These are phyloP conservation scores for Heliconius cydno DNA, from an alignment of 2,888 invertebrate species.

Conservation along the genomic window DNA sequence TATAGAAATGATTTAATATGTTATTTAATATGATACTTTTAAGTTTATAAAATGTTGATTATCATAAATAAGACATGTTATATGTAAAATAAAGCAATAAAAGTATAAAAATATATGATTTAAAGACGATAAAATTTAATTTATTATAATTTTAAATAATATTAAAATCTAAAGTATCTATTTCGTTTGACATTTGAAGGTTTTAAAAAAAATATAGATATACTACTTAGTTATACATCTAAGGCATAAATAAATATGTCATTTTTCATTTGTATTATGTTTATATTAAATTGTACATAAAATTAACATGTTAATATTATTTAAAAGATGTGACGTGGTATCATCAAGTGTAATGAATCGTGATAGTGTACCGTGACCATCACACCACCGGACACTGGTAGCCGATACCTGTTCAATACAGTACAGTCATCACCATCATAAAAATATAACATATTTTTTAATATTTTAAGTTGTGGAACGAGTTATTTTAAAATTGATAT, in stretches of 20 bases:
- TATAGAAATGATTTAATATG: background rate
- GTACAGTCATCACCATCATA: conserved; percentile 43
- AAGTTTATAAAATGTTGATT: background rate
- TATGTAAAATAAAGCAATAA: conserved; percentile 27
- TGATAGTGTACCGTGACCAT: conserved; percentile 55
- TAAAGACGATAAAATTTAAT: conserved; percentile 10
- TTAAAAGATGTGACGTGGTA: background rate
- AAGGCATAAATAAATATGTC: conserved; percentile 8
- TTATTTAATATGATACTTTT: conserved; percentile 5
- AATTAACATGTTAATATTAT: conserved; percentile 2
- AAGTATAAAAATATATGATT: conserved; percentile 25
- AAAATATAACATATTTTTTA: too few species aligned
- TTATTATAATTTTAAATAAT: conserved; percentile 6
- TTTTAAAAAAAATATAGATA: background rate
- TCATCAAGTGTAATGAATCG: conserved; percentile 60
- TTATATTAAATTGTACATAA: background rate
- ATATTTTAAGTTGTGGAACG: background rate
- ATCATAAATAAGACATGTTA: conserved; percentile 28
- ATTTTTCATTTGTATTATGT: background rate
- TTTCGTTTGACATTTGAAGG: conserved; percentile 5
- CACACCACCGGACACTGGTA: conserved; percentile 63
- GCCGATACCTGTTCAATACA: conserved; percentile 58
- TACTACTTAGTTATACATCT: background rate
- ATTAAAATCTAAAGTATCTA: conserved; percentile 6
- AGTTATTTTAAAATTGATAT: background rate